Conservation (phyloP, 2,888 invertebrate species). For the Caenorhabditis sinica region DNA sequence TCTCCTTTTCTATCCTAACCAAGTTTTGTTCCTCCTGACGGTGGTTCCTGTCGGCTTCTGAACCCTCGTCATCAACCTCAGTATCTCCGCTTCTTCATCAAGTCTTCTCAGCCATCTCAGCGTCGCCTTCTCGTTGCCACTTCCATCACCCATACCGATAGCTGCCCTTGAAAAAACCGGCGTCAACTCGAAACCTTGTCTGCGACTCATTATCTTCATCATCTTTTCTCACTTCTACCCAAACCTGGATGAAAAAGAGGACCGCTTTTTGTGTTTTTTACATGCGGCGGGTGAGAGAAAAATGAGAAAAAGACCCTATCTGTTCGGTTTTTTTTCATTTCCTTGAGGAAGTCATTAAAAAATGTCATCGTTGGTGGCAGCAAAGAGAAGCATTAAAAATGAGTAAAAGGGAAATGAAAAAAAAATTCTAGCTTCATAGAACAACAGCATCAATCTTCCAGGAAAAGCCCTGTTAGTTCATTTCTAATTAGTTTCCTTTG, state of each 20-base stretch:
- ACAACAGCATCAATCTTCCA: background rate
- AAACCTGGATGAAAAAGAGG: constrained; percentile 48
- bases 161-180: constrained; percentile 70
- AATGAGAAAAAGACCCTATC: constrained; percentile 38
- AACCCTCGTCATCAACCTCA: constrained; percentile 38
- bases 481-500: background rate
- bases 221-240: constrained; percentile 46
- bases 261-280: constrained; percentile 40
- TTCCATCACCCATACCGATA: constrained; percentile 35
- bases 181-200: constrained; percentile 58
- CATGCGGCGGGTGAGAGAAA: constrained; percentile 24
- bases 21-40: constrained; percentile 47
- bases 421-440: background rate
- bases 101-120: constrained; percentile 12
- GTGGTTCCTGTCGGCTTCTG: constrained; percentile 23
- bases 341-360: constrained; percentile 36
- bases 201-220: constrained; percentile 65
- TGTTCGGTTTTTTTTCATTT: constrained; percentile 48
- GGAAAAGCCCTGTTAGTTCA: background rate
- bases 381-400: background rate
- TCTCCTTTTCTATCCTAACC: constrained; percentile 30
- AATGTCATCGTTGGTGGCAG: background rate
- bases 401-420: background rate
- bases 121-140: constrained; percentile 11
- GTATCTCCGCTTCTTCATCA: constrained; percentile 52